These are phyloP conservation scores for Hirudinaria manillensis DNA, from an alignment of 2,888 invertebrate species.

Conservation along the genomic window DNA sequence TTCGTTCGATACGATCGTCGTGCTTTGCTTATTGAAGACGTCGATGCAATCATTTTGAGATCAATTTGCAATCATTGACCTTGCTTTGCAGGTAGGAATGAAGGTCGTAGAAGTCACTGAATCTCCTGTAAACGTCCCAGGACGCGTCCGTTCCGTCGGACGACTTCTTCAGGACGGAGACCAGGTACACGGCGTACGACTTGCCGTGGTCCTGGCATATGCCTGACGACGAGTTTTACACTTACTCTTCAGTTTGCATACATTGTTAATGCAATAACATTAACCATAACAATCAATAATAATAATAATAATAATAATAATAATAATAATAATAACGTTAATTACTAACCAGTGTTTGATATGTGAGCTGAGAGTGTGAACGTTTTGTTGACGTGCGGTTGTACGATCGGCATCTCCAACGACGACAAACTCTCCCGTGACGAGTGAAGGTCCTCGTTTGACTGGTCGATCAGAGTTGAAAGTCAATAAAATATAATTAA, in stretches of 20 bases:
- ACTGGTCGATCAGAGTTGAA: slow-evolving; percentile 27
- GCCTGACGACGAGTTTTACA: slow-evolving; percentile 31
- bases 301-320: not conserved
- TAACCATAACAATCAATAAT: not conserved
- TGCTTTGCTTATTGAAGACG: too few relatives aligned
- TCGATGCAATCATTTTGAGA: too few relatives aligned
- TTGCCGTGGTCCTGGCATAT: slow-evolving; percentile 62
- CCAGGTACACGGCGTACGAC: slow-evolving; percentile 80
- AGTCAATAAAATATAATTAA: too few relatives aligned
- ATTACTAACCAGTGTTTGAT: slow-evolving; percentile 38
- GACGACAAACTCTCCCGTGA: slow-evolving; percentile 39
- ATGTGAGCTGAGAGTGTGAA: slow-evolving; percentile 39
- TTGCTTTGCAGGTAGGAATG: slow-evolving; percentile 69
- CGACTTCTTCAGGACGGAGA: slow-evolving; percentile 66
- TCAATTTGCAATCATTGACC: slow-evolving; percentile 46
- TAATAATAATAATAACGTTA: not conserved
- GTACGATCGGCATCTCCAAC: slow-evolving; percentile 16
- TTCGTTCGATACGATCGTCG: not conserved
- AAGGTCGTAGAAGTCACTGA: slow-evolving; percentile 87
- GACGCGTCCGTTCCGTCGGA: slow-evolving; percentile 60
- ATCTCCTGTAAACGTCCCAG: slow-evolving; percentile 86
- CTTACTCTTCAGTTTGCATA: not conserved
- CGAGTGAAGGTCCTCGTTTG: slow-evolving; percentile 37
- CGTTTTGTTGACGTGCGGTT: slow-evolving; percentile 6
- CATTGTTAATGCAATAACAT: not conserved